A percentile compares a stretch with the other conserved stretches of the same genome.
Evolutionary conservation across 2,797 vertebrate species (phyloP).

Genomic region (Acanthornis magna): DNA sequence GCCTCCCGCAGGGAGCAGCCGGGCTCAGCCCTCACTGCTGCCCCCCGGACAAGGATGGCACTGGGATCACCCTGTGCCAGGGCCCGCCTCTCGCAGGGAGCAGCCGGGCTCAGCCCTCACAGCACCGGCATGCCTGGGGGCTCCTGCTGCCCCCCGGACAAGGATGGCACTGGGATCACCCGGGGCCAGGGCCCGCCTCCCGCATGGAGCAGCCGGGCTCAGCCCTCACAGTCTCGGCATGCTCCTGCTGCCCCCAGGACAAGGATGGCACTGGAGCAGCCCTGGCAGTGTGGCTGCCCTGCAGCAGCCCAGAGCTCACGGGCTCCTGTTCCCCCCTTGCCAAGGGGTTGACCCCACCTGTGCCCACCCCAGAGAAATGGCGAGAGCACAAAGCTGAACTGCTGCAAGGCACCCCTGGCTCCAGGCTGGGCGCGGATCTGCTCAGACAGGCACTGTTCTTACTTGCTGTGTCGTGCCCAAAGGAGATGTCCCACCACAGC

Average conservation of each 20-base stretch:
- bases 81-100: too few species aligned
- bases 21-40: background rate
- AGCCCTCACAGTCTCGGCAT: too few species aligned
- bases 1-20: background rate
- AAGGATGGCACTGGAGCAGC: background rate
- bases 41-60: background rate
- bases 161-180: too few species aligned
- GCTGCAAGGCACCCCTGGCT: background rate
- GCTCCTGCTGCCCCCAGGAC: background rate
- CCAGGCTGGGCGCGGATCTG: background rate
- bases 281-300: background rate
- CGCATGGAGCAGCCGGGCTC: background rate
- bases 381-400: too few species aligned
- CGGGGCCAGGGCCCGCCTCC: too few species aligned
- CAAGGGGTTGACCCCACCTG: background rate
- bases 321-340: background rate
- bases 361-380: accelerated
- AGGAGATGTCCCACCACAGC: background rate
- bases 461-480: background rate
- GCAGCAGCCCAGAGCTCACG: background rate
- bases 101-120: background rate
- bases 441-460: background rate
- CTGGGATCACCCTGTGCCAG: too few species aligned
- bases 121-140: too few species aligned
- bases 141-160: background rate